Base-by-base conservation (phyloP, 1,140 invertebrate species). In the Conopomorpha cramerella region DNA sequence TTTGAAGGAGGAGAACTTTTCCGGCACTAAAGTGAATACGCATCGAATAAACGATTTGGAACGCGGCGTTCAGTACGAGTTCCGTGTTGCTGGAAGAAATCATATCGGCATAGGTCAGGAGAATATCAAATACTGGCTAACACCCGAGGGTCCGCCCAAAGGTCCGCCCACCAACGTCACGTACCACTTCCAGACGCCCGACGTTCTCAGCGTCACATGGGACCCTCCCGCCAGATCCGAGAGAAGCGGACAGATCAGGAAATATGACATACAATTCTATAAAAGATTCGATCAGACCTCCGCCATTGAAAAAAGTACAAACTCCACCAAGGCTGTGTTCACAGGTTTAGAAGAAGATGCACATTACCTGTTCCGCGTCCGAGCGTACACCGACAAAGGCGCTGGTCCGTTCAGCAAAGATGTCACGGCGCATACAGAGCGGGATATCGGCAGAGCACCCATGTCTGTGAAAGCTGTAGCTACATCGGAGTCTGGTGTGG, bases 331-430 rank as follows among this genome's bases (percentile, higher is more conserved):
- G 72, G 90, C 90, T 1, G 93, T 98, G 0, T 95, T 99, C 49
- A 91, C 87, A 4, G 89, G 91, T 49, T 78, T 99, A 13, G 95
- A 98, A 64, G 95, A 97, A 78, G 93, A 96, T 57, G 95, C 93
- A 0, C 93, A 98, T 62, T 99, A 99, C 67, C 86, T 91, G 15
- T 96, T 97, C 56, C 88, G 93, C 60, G 90, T 99, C 1, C 85
- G 91, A 47, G 95, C 95, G 0, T 92, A 92, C 55, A 99, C 95
- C 0, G 87, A 82, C 30, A 85, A 89, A 63, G 96, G 95, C 1
- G 81, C 86, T 3, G 95, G 95, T 2, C 95, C 95, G 0, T 96
- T 88, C 61, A 95, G 92, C 45, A 91, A 94, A 45, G 89, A 89
- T 51, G 80, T 91, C 3, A 84, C 86, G 8, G 85, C 95, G 30